Evolutionary conservation across 2,113 vertebrate genomes (phyloP).

Genomic region (Catharus fuscescens): DNA sequence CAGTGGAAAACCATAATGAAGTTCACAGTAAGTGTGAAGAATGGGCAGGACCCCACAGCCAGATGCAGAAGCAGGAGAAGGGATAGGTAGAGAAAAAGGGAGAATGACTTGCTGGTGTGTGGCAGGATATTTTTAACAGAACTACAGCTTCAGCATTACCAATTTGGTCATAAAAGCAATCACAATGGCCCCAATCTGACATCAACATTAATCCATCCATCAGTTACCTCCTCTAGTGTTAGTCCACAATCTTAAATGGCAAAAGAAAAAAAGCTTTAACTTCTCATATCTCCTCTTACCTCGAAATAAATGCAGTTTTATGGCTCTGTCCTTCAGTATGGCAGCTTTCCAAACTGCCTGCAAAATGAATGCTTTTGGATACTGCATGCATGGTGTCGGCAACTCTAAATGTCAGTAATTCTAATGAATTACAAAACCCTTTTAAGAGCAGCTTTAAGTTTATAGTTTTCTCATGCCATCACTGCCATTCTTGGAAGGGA

Average conservation of each 20-base stretch:
- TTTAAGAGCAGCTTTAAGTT: constrained; percentile 29
- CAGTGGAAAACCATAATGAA: background rate
- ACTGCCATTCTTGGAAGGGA: constrained; percentile 12
- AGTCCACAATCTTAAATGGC: background rate
- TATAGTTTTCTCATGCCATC: constrained; percentile 9
- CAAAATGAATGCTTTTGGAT: background rate
- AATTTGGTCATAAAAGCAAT: background rate
- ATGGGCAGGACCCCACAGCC: background rate
- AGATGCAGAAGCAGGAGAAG: background rate
- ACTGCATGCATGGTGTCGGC: background rate
- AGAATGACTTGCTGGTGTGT: background rate
- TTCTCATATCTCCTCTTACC: background rate
- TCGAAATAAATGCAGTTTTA: background rate
- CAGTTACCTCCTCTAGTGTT: background rate
- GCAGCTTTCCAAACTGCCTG: constrained; percentile 21
- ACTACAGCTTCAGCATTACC: background rate
- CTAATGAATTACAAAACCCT: constrained; percentile 31
- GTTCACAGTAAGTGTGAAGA: background rate
- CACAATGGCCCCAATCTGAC: background rate
- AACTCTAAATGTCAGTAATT: constrained; percentile 21
- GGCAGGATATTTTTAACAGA: background rate
- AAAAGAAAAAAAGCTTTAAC: background rate
- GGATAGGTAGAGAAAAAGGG: background rate
- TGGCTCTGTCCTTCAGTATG: background rate
- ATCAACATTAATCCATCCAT: background rate